A percentile compares a stretch with the other conserved stretches of the same genome.
Evolutionary conservation across 2,888 invertebrate genomes (phyloP).

Genomic region (Nephrotoma appendiculata): DNA sequence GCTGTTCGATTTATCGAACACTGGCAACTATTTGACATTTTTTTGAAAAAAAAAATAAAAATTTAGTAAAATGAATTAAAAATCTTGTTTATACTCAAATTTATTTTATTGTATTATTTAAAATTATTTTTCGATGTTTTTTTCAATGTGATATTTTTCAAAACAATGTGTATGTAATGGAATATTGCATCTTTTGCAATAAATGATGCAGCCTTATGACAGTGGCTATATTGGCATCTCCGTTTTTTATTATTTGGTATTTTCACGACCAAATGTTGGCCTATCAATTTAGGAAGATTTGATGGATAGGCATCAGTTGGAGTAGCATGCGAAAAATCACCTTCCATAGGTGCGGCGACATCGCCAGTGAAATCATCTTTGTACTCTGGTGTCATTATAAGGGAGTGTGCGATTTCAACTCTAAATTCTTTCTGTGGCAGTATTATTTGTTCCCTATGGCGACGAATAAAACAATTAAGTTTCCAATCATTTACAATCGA

Average conservation of each 20-base stretch:
- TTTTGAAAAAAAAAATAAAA: background rate
- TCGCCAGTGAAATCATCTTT: background rate
- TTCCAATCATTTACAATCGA: too few species aligned
- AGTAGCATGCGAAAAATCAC: too few species aligned
- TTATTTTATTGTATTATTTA: too few species aligned
- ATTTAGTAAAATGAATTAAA: background rate
- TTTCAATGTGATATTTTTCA: background rate
- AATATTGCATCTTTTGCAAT: background rate
- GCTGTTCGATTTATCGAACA: background rate
- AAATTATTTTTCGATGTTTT: background rate
- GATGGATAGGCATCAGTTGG: too few species aligned
- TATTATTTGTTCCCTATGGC: background rate
- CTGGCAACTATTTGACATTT: background rate
- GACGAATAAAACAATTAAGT: too few species aligned
- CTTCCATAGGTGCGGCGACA: background rate
- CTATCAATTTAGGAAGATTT: too few species aligned
- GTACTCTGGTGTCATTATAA: background rate
- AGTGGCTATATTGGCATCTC: too few species aligned
- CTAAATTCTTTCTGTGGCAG: background rate
- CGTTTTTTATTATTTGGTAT: too few species aligned
- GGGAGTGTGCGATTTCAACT: background rate
- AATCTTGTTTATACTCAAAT: background rate
- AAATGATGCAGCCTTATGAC: too few species aligned
- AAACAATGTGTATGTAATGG: background rate
- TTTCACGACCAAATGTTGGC: too few species aligned